Percentiles rank a stretch among this genome's conserved stretches.
These are phyloP conservation scores for Leucoma salicis DNA, from an alignment of 2,888 invertebrate species.

Conservation along the genomic window DNA sequence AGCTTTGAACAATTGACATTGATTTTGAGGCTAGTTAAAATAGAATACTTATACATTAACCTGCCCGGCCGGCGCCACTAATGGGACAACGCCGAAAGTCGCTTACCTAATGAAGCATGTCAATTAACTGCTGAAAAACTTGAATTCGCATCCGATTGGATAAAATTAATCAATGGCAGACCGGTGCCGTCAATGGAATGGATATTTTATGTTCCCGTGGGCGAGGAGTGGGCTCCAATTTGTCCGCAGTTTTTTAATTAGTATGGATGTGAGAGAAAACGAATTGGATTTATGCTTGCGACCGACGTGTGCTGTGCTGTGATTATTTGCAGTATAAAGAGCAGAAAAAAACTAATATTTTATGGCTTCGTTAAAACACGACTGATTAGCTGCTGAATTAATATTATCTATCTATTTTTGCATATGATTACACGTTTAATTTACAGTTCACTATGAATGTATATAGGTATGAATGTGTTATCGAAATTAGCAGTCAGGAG, in stretches of 20 bases:
- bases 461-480: too few relatives aligned
- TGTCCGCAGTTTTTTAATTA: slow-evolving; percentile 80
- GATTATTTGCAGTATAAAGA: slow-evolving; percentile 42
- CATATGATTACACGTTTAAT: slow-evolving; percentile 15
- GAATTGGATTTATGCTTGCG: slow-evolving; percentile 66
- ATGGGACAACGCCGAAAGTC: slow-evolving; percentile 38
- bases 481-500: too few relatives aligned
- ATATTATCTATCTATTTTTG: slow-evolving; percentile 28
- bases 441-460: slow-evolving; percentile 9
- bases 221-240: slow-evolving; percentile 73
- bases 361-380: slow-evolving; percentile 35
- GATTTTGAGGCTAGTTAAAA: slow-evolving; percentile 15
- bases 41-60: slow-evolving; percentile 14
- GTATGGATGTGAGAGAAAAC: slow-evolving; percentile 73
- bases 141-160: slow-evolving; percentile 69
- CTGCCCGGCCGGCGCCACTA: slow-evolving; percentile 16
- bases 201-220: slow-evolving; percentile 78
- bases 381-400: slow-evolving; percentile 35
- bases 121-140: slow-evolving; percentile 71
- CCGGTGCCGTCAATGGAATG: slow-evolving; percentile 64
- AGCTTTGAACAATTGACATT: slow-evolving; percentile 15
- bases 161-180: slow-evolving; percentile 74
- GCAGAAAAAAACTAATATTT: slow-evolving; percentile 34
- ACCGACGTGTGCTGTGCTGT: slow-evolving; percentile 35
- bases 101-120: slow-evolving; percentile 62